Conservation (phyloP, 23 tunicate genomes). For the Styela clava region DNA sequence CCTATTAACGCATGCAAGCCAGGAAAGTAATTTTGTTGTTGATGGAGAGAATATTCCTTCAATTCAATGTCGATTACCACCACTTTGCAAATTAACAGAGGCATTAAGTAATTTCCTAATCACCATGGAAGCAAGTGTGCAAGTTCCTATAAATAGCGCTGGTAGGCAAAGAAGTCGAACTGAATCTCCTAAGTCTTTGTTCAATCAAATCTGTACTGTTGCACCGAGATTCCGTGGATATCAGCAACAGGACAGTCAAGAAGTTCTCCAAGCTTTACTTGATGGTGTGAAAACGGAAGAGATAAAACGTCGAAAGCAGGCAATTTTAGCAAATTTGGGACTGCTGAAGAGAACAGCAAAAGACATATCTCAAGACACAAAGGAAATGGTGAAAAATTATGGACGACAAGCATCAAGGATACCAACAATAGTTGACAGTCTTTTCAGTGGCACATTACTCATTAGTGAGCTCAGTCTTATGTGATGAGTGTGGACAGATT, state of each 20-base stretch:
- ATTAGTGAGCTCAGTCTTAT: slow-evolving; percentile 56
- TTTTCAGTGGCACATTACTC: slow-evolving; percentile 55
- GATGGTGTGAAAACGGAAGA: slow-evolving; percentile 59
- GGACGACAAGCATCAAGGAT: slow-evolving; percentile 31
- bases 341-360: slow-evolving; percentile 32
- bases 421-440: slow-evolving; percentile 42
- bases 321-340: slow-evolving; percentile 41
- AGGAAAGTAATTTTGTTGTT: not conserved
- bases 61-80: slow-evolving; percentile 23
- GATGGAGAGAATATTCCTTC: slow-evolving; percentile 29
- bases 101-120: slow-evolving; percentile 37
- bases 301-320: slow-evolving; percentile 61
- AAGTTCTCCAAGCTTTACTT: slow-evolving; percentile 57
- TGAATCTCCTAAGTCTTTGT: slow-evolving; percentile 38
- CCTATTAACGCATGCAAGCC: not conserved
- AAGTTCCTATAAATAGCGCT: not conserved
- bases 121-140: slow-evolving; percentile 10
- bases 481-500: slow-evolving; percentile 75
- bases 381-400: slow-evolving; percentile 39
- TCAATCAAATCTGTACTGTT: slow-evolving; percentile 48
- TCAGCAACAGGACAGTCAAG: slow-evolving; percentile 92
- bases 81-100: slow-evolving; percentile 22
- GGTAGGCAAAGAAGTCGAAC: not conserved
- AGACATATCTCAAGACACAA: slow-evolving; percentile 39
- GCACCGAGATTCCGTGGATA: slow-evolving; percentile 60